These are phyloP conservation scores for Ibidorhyncha struthersii DNA, from an alignment of 2,113 vertebrate genomes.

Conservation along the genomic window DNA sequence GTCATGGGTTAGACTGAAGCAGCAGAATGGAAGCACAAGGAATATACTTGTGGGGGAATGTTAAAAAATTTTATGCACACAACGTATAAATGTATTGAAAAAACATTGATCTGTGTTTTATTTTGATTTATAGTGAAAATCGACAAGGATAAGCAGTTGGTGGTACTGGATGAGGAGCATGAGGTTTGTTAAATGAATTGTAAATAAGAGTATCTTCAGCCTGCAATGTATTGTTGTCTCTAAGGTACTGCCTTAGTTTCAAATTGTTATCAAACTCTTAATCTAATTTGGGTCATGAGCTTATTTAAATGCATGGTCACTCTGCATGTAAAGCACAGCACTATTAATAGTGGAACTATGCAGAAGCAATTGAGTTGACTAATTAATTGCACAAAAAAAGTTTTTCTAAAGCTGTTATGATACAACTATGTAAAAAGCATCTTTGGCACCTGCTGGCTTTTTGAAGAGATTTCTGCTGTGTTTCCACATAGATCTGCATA, in stretches of 20 bases:
- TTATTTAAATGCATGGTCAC: constrained; percentile 54
- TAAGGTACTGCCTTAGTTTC: constrained; percentile 64
- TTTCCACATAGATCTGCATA: not conserved
- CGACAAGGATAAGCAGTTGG: constrained; percentile 91
- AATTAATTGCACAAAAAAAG: not conserved
- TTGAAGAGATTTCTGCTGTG: constrained; percentile 10
- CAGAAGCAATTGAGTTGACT: constrained; percentile 17
- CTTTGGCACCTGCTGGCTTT: constrained; percentile 26
- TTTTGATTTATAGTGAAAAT: constrained; percentile 92
- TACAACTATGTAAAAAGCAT: not conserved
- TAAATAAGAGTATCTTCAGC: constrained; percentile 70
- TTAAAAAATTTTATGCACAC: not conserved
- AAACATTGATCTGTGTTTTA: constrained; percentile 20
- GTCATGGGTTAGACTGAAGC: not conserved
- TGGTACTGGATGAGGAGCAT: constrained; percentile 93
- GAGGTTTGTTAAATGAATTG: constrained; percentile 83
- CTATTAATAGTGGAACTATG: constrained; percentile 37
- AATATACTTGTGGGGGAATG: not conserved
- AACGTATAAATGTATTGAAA: not conserved
- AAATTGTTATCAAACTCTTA: constrained; percentile 63
- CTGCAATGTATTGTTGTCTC: constrained; percentile 59
- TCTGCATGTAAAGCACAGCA: constrained; percentile 57
- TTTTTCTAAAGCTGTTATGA: not conserved
- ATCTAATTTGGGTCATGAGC: constrained; percentile 59
- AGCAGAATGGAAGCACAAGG: not conserved